Evolutionary conservation across 1,140 invertebrate genomes (phyloP), one percentile per base, ranked within the genome.

Genomic region (Drosophila ironensis): DNA sequence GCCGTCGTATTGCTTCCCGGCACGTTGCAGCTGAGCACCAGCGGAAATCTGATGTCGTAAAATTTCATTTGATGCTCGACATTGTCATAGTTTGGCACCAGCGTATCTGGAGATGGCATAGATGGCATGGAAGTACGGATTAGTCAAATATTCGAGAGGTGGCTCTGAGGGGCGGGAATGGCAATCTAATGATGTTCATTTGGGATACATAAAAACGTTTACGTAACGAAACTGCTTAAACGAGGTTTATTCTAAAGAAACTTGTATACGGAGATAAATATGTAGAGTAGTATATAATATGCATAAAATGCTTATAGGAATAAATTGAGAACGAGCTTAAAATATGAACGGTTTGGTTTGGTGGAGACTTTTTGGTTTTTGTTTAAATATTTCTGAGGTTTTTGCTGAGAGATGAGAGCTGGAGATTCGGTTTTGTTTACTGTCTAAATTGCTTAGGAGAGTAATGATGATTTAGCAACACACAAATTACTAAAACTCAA

Each of bases 21-120:
- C 59, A 86, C 71, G 42, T 75, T 63, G 75, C 90, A 91, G 63
- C 82, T 89, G 54, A 91, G 88, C 44, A 90, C 76, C 50, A 91
- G 72, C 48, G 86, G 88, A 11, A 27, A 45, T 78, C 75, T 78
- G 50, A 90, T 90, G 54, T 86, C 77, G 72, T 60, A 91, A 59
- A 90, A 72, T 89, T 82, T 88, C 74, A 90, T 74, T 73, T 84
- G 60, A 44, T 73, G 67, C 72, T 75, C 84, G 63, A 37, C 77
- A 75, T 86, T 71, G 69, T 90, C 88, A 74, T 90, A 91, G 50
- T 89, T 89, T 89, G 88, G 88, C 71, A 80, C 69, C 87, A 89
- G 78, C 44, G 72, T 74, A 59, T 89, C 87, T 82, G 77, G 72
- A 53, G 57, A 88, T 89, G 56, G 30, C 35, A 75, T 38, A 59